Evolutionary conservation across 1,140 invertebrate species (phyloP), one percentile per base, ranked within the genome.

Genomic region (Drosophila azteca): DNA sequence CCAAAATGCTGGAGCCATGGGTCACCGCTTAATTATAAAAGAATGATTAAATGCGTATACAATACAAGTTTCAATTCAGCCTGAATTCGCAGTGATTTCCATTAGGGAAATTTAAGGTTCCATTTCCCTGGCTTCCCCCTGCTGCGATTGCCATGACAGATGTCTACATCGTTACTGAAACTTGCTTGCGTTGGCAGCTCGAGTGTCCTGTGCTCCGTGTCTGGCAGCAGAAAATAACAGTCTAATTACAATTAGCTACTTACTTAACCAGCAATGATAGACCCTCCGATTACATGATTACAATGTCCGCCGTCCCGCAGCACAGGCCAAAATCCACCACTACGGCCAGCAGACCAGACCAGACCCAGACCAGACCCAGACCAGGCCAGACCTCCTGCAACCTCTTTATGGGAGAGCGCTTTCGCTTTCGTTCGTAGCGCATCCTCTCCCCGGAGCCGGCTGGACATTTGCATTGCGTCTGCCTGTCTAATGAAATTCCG

Each of bases 261-360:
- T 81, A 68, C 29, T 61, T 66, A 70, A 74, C 62, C 78, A 68
- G 57, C 57, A 74, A 64, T 65, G 61, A 70, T 72, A 67, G 73
- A 77, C 64, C 71, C 24, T 0, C 74, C 74, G 78, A 87, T 85
- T 85, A 85, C 62, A 85, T 75, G 78, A 82, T 85, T 87, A 87
- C 70, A 63, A 5, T 39, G 35, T 13, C 45, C 57, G 58, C 54
- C 35, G 45, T 22, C 15, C 0, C 24, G 24, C 51, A 35, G 48
- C 15, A 39, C 57, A 31, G 22, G 48, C 51, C 39, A 29, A 51
- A 44, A 57, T 59, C 64, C 31, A 31, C n/a, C 31, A 15, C 22
- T n/a, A 22, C 13, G 31, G 24, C 29, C 31, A 24, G 35, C 17
- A 24, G 44, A 57, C 15, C 48, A 20, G 17, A 20, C 17, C 17